A percentile compares a stretch with the other conserved stretches of the same genome.
Conservation (phyloP, 2,888 invertebrate species). For the Myopa tessellatipennis region DNA sequence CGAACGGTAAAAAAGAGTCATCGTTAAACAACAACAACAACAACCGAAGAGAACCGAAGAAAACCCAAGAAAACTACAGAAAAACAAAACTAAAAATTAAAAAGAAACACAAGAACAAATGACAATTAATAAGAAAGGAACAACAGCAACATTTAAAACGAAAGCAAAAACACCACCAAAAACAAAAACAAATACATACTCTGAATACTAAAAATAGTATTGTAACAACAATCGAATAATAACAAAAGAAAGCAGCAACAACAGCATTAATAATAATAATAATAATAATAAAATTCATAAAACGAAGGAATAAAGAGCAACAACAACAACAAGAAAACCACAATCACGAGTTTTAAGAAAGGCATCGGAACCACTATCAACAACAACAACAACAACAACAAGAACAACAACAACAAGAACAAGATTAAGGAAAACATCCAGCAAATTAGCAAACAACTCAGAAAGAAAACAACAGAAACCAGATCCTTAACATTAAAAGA, state of each 20-base stretch:
- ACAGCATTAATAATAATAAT: neutral
- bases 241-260: neutral
- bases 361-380: conserved; percentile 24
- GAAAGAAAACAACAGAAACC: neutral
- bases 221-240: neutral
- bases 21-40: too few relatives aligned
- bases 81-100: too few relatives aligned
- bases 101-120: too few relatives aligned
- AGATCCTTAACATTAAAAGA: neutral
- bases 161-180: conserved; percentile 53
- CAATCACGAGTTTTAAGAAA: conserved; percentile 24
- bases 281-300: conserved; percentile 44
- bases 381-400: neutral
- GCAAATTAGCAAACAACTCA: neutral
- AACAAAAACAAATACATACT: conserved; percentile 43
- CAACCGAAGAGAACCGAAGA: too few relatives aligned
- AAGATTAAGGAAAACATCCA: neutral
- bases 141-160: conserved; percentile 39
- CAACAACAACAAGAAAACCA: conserved; percentile 39
- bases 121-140: too few relatives aligned
- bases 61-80: too few relatives aligned
- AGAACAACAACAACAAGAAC: neutral
- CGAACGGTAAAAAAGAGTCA: too few relatives aligned
- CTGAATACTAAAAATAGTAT: conserved; percentile 45
- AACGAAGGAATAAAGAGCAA: conserved; percentile 41